Evolutionary conservation across 1,140 invertebrate genomes (phyloP), one percentile per base, ranked within the genome.

Genomic region (Eciton burchellii): DNA sequence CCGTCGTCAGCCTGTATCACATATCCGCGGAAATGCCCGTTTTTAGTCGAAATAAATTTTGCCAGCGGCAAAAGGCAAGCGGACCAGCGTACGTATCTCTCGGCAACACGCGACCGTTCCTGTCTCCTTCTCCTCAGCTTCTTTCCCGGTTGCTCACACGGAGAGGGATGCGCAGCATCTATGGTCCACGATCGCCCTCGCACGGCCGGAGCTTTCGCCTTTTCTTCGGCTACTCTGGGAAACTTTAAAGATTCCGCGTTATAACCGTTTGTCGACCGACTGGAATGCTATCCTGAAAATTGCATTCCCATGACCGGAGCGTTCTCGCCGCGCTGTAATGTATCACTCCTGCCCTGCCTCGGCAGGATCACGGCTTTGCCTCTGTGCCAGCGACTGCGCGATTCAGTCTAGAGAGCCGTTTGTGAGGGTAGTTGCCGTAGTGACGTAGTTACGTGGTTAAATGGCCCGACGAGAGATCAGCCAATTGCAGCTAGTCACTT

Each of bases 1-100:
- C 26, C 71, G 35, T 63, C 57, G 65, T 60, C 68, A 54, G 71
- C 57, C 47, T 73, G 79, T 82, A 76, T 62, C 72, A 65, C 52
- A 59, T 82, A 82, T 77, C 60, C 41, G 41, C 52, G 47, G 72
- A 82, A 77, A 82, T 77, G 72, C 56, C 47, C 81, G 72, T 65
- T 76, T 70, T 76, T 56, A n/a, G 41, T 77, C 21, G 72, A 82
- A 82, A 82, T 82, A 82, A 82, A 82, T 82, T 82, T 77, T 43
- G 26, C 24, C 49, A 47, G 49, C 21, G 16, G 72, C 21, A n/a
- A 74, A 35, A 16, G 62, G 52, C 60, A 47, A 54, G 14, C 2
- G 76, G 24, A 62, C 26, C 26, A n/a, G 71, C 41, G n/a, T 52
- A 63, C 45, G 19, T 76, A 77, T 77, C 62, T 77, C 49, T 19